Percentiles rank a stretch among this genome's conserved stretches.
phyloP scores from a whole-genome alignment of 1,140 invertebrate species.

The Caenorhabditis remanei region DNA sequence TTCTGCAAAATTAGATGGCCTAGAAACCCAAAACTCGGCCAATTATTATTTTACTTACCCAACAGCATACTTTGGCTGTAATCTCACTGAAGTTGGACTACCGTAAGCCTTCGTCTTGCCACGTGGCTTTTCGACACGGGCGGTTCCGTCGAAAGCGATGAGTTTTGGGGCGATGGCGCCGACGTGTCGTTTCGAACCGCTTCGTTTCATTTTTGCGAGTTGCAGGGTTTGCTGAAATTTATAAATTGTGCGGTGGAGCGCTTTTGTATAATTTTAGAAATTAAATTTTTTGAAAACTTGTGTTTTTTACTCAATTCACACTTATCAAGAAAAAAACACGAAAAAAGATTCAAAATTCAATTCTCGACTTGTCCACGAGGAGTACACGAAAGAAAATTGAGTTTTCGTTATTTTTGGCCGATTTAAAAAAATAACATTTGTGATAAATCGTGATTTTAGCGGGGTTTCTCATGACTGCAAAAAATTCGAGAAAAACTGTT shows the following conservation, averaged over 20 bases:
- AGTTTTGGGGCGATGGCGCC: background rate
- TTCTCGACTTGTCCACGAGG: too few relatives aligned
- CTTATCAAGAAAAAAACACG: too few relatives aligned
- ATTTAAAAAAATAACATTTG: too few relatives aligned
- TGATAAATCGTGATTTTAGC: too few relatives aligned
- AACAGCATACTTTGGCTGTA: background rate
- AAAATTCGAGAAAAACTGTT: too few relatives aligned
- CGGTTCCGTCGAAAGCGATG: conserved; percentile 24
- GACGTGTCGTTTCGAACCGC: background rate
- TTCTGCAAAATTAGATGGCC: background rate
- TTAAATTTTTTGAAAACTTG: background rate
- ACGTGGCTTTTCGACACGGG: conserved; percentile 35
- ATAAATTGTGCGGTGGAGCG: background rate
- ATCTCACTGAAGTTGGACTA: background rate
- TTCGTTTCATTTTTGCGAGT: conserved; percentile 7
- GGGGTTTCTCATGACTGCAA: too few relatives aligned
- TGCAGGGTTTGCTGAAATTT: background rate
- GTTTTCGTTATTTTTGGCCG: too few relatives aligned
- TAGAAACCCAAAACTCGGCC: background rate
- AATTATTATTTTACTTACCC: too few relatives aligned
- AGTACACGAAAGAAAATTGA: too few relatives aligned
- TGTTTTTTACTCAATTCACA: background rate
- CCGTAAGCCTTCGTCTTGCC: background rate
- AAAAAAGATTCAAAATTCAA: too few relatives aligned
- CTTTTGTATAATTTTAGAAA: background rate